phyloP scores from a whole-genome alignment of 2,888 invertebrate genomes.

The Nebria brevicollis region DNA sequence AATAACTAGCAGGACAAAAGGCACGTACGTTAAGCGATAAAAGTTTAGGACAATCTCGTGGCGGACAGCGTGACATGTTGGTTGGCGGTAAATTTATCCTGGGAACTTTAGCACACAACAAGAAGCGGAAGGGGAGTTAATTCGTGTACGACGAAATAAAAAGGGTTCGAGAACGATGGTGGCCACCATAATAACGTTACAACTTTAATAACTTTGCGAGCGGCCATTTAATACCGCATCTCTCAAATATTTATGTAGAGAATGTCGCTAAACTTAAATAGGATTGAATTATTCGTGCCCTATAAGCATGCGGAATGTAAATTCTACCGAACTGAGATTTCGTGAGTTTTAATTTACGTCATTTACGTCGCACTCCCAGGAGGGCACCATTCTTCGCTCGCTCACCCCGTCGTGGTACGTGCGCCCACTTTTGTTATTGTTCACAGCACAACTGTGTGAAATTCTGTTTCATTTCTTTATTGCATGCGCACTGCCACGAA shows the following conservation, averaged over 20 bases:
- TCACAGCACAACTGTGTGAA: conserved; percentile 17
- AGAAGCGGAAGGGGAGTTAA: background rate
- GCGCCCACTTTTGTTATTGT: conserved; percentile 22
- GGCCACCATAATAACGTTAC: conserved; percentile 31
- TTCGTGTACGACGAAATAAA: conserved; percentile 20
- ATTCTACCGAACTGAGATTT: conserved; percentile 29
- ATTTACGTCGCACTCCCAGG: background rate
- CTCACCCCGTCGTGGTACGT: background rate
- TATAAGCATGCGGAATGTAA: conserved; percentile 32
- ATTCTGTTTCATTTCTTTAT: conserved; percentile 44
- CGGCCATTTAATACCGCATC: conserved; percentile 37
- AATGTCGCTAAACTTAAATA: conserved; percentile 39
- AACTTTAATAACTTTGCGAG: conserved; percentile 40
- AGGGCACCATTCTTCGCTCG: background rate
- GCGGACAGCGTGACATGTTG: conserved; percentile 26
- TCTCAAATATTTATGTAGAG: conserved; percentile 42
- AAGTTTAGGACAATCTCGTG: conserved; percentile 41
- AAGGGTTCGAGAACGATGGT: background rate
- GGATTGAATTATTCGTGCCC: conserved; percentile 37
- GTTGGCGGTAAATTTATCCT: conserved; percentile 38
- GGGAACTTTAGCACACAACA: conserved; percentile 23
- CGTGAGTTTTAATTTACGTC: conserved; percentile 37
- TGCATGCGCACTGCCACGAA: conserved; percentile 33
- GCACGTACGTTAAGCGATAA: conserved; percentile 44
- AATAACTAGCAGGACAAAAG: conserved; percentile 40